phyloP scores from a whole-genome alignment of 1,140 invertebrate species.

The Cydia splendana region DNA sequence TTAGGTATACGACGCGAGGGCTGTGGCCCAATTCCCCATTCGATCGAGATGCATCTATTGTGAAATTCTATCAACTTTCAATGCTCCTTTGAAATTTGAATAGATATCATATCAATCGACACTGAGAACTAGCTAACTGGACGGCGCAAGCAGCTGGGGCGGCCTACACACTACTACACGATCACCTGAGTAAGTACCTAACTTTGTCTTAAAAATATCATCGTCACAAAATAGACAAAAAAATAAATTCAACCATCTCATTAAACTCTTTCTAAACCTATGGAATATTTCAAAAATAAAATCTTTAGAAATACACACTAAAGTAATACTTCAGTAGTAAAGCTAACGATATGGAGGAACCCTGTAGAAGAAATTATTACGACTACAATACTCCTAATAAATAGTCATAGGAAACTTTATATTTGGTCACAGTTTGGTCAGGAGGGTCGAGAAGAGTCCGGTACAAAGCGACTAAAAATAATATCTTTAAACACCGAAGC shows the following conservation, averaged over 20 bases:
- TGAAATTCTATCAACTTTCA: background rate
- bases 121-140: background rate
- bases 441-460: conserved; percentile 54
- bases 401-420: conserved; percentile 64
- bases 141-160: conserved; percentile 12
- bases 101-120: background rate
- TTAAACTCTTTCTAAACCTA: conserved; percentile 57
- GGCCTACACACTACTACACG: conserved; percentile 1
- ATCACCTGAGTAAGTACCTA: conserved; percentile 9
- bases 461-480: conserved; percentile 59
- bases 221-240: conserved; percentile 44
- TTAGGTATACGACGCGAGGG: conserved; percentile 4
- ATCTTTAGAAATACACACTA: conserved; percentile 60
- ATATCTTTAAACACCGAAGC: conserved; percentile 53
- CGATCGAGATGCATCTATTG: conserved; percentile 1
- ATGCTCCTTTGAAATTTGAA: background rate
- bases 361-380: conserved; percentile 73
- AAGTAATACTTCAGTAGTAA: conserved; percentile 73
- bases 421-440: conserved; percentile 71
- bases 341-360: conserved; percentile 79
- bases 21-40: background rate
- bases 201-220: conserved; percentile 11
- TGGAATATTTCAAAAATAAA: conserved; percentile 69
- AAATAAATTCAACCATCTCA: conserved; percentile 53
- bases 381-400: conserved; percentile 56